Evolutionary conservation across 2,113 vertebrate genomes (phyloP), one percentile per base, ranked within the genome.

Genomic region (Trachemys scripta): DNA sequence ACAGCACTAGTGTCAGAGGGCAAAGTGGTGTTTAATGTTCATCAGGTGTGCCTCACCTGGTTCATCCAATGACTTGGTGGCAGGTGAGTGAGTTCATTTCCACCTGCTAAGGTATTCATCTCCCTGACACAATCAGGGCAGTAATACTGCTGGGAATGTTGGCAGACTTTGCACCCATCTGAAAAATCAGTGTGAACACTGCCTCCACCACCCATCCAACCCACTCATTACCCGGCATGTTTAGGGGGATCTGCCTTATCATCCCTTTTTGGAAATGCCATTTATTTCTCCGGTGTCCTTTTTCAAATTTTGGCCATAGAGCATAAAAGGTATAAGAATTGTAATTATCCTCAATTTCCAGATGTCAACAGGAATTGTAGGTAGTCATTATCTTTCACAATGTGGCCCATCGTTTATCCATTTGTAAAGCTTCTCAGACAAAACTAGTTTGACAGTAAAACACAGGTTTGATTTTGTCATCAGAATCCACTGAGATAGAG

Each of bases 401-500:
- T 93, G 57, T 96, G 80, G 56, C 59, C 42, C 19, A 35, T 29
- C 47, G 50, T 90, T 89, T 92, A 88, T 81, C 2, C 87, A 76
- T 94, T 94, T 93, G 85, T 84, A 82, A 95, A 42, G 87, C 42
- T 84, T 51, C 65, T 56, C 42, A 80, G 87, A 81, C 65, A 72
- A 84, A 31, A 82, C 80, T 82, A 10, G 27, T 82, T 25, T 82
- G 51, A 82, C 50, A 35, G 38, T 35, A 38, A 38, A 84, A 72
- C 79, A 91, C 79, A 91, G 94, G 93, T 91, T 91, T 76, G 29
- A 82, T 59, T 81, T 93, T 35, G 89, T 92, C 94, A 97, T 96
- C 94, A 91, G 95, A 96, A 93, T 86, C 92, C 84, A 95, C 90
- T 47, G 89, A 94, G 85, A 82, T 95, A 94, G 87, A 12, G 20